Evolutionary conservation across 2,797 vertebrate species (phyloP), one percentile per base, ranked within the genome.

Genomic region (Trichosurus vulpecula): DNA sequence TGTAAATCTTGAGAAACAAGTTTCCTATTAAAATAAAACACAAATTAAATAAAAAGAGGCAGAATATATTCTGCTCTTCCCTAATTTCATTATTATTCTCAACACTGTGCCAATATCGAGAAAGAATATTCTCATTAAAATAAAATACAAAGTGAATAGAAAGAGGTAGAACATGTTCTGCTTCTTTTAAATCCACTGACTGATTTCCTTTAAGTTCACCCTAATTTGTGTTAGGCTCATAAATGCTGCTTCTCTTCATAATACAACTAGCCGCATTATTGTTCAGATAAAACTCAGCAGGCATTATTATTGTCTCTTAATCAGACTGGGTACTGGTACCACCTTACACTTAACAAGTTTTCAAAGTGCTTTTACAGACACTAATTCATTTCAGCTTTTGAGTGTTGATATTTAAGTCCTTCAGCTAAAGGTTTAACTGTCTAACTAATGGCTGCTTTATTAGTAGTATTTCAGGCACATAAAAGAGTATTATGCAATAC

Each of bases 261-360:
- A 93, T 30, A 93, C 47, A 96, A 93, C 41, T 19, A 58, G 56
- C 8, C 61, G 95, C 81, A 94, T 55, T 92, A 90, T 66, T 61
- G 92, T 93, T 94, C 52, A 25, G 89, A 13, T 87, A 94, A 92
- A 95, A 95, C 41, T 55, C 0, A 4, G 1, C 90, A 41, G 93
- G 91, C 90, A 95, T 41, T 53, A 93, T 54, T 94, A 90, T 53
- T 90, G 10, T 47, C 27, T 30, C 51, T 35, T 74, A 93, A 89
- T 31, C 31, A 92, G 52, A 54, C 16, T 57, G 87, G 61, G 13
- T 55, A 66, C 52, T 87, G 22, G n/a, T 87, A 87, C 41, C 41
- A 47, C 87, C 54, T 94, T 35, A 91, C 54, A 51, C 4, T 6
- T 56, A 54, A 54, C 61, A 91, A 94, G 55, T 31, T 56, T 93